phyloP scores from a whole-genome alignment of 2,888 invertebrate species.

The Plutella xylostella region DNA sequence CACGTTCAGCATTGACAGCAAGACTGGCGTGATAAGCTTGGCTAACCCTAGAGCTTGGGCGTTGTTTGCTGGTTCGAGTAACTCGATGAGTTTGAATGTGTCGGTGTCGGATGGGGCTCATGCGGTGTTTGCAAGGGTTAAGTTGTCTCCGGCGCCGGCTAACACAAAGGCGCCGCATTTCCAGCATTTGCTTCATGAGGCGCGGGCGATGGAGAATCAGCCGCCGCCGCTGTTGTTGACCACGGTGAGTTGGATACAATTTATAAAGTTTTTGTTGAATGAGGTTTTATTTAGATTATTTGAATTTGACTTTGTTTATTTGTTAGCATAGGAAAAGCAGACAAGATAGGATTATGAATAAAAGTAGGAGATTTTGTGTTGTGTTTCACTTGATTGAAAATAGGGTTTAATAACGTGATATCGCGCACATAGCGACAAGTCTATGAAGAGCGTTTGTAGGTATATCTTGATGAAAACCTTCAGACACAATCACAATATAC shows the following conservation, averaged over 20 bases:
- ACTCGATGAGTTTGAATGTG: slow-evolving; percentile 83
- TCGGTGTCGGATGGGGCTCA: slow-evolving; percentile 97
- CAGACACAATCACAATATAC: no score
- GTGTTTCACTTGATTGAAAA: no score
- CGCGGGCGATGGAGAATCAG: slow-evolving; percentile 84
- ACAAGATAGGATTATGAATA: not conserved
- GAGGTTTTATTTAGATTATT: no score
- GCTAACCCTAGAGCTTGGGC: slow-evolving; percentile 82
- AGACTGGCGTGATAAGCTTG: slow-evolving; percentile 72
- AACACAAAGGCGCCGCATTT: slow-evolving; percentile 86
- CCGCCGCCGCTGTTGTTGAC: slow-evolving; percentile 80
- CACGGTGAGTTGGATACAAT: slow-evolving; percentile 70
- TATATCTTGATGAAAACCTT: no score
- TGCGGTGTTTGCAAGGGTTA: slow-evolving; percentile 86
- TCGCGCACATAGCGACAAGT: no score
- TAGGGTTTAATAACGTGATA: no score
- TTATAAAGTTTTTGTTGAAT: no score
- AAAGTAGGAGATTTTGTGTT: not conserved
- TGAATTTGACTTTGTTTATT: no score
- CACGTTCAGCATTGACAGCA: slow-evolving; percentile 28
- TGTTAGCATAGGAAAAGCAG: no score
- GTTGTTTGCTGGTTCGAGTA: slow-evolving; percentile 68
- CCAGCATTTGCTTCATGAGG: slow-evolving; percentile 81
- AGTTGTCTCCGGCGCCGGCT: slow-evolving; percentile 81
- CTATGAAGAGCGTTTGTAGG: no score